Evolutionary conservation across 2,113 vertebrate genomes (phyloP).

Genomic region (Hassar affinis): DNA sequence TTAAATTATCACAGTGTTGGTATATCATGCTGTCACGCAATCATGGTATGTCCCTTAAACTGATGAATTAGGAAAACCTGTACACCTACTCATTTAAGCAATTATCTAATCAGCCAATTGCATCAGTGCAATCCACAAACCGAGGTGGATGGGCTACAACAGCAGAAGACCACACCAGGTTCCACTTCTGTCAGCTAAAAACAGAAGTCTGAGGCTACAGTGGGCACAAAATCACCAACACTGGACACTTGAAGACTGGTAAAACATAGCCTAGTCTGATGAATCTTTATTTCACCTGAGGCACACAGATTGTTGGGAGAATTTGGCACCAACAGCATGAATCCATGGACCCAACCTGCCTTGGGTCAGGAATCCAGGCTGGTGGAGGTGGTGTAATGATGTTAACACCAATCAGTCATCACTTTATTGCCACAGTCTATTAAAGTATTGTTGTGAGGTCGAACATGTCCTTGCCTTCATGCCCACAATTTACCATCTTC

Average conservation of each 20-base stretch:
- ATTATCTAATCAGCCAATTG: not conserved
- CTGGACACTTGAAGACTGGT: not conserved
- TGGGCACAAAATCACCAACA: not conserved
- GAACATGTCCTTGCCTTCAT: no score
- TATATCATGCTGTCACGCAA: no score
- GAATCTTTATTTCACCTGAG: not conserved
- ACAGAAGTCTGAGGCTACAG: not conserved
- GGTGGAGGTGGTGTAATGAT: no score
- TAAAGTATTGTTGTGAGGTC: not conserved
- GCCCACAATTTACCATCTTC: no score
- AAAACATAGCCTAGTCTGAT: not conserved
- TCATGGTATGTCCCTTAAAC: not conserved
- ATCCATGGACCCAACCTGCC: no score
- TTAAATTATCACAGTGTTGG: not conserved
- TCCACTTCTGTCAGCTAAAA: not conserved
- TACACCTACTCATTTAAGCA: not conserved
- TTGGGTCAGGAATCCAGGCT: no score
- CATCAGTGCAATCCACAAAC: not conserved
- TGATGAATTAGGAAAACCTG: not conserved
- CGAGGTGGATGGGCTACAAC: not conserved
- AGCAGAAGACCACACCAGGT: not conserved
- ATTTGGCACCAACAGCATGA: no score
- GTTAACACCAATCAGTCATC: not conserved
- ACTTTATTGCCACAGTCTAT: not conserved
- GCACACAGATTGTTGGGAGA: not conserved